Conservation (phyloP, 2,797 vertebrate genomes). For the Anas capensis region DNA sequence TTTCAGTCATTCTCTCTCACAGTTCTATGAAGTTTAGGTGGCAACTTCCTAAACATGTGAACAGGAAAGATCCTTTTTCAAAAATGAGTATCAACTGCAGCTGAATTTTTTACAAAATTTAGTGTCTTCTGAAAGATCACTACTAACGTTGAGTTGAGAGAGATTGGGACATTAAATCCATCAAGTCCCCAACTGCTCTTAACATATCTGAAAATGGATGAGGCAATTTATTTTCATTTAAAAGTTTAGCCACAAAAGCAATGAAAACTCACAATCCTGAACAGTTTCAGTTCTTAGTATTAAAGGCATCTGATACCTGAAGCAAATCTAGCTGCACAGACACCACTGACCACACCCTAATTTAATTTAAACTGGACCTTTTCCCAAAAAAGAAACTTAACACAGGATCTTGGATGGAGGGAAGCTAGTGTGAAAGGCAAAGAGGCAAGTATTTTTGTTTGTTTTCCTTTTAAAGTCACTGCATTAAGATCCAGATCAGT, state of each 20-base stretch:
- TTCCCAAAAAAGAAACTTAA: conserved; percentile 25
- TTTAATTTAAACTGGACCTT: conserved; percentile 28
- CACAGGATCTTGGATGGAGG: conserved; percentile 5
- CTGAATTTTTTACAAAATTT: neutral
- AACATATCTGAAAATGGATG: neutral
- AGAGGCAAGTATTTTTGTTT: conserved; percentile 46
- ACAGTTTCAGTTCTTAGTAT: conserved; percentile 9
- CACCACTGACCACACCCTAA: conserved; percentile 29
- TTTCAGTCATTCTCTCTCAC: neutral
- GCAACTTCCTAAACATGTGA: conserved; percentile 25
- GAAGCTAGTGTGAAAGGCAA: conserved; percentile 49
- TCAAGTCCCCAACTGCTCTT: neutral
- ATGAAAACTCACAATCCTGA: conserved; percentile 14
- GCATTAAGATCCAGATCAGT: conserved; percentile 61
- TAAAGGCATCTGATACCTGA: conserved; percentile 52
- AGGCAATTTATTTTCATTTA: neutral
- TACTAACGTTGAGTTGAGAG: neutral
- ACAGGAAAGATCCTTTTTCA: neutral
- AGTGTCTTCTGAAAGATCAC: conserved; percentile 12
- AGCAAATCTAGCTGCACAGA: conserved; percentile 56
- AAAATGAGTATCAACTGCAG: neutral
- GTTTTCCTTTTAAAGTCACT: conserved; percentile 49
- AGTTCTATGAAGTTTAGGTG: neutral
- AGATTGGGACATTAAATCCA: neutral
- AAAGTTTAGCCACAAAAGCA: conserved; percentile 47